Evolutionary conservation across 2,888 invertebrate genomes (phyloP).

Genomic region (Cylindroiulus punctatus): DNA sequence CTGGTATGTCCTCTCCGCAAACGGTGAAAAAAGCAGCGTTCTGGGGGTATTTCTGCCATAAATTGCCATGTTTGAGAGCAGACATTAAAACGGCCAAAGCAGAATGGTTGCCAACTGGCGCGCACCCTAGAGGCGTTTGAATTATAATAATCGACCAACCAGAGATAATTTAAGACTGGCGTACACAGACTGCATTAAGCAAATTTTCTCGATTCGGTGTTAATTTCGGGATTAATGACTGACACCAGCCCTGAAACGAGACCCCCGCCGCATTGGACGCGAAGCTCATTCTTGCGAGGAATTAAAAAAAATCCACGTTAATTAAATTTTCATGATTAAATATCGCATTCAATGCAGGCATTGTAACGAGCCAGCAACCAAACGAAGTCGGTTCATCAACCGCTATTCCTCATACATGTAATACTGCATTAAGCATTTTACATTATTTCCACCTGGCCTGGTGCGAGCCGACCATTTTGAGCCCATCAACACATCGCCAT

Average conservation of each 20-base stretch:
- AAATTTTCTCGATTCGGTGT: constrained; percentile 9
- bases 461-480: not conserved
- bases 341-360: not conserved
- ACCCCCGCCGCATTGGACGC: not conserved
- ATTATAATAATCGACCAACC: constrained; percentile 4
- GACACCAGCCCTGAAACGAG: not conserved
- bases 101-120: not conserved
- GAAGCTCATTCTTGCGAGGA: not conserved
- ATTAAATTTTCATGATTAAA: not conserved
- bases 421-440: not conserved
- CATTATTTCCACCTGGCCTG: not conserved
- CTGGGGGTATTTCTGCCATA: not conserved
- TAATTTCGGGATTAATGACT: not conserved
- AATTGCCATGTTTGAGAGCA: not conserved
- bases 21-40: not conserved
- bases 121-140: not conserved
- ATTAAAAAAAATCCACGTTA: not conserved
- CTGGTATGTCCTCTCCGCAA: not conserved
- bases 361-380: not conserved
- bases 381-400: not conserved
- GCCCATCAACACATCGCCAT: not conserved
- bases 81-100: not conserved
- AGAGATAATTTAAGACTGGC: not conserved
- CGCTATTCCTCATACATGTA: not conserved
- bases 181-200: not conserved